Base-by-base conservation (phyloP, 2,797 vertebrate species). In the Heterohyrax brucei region DNA sequence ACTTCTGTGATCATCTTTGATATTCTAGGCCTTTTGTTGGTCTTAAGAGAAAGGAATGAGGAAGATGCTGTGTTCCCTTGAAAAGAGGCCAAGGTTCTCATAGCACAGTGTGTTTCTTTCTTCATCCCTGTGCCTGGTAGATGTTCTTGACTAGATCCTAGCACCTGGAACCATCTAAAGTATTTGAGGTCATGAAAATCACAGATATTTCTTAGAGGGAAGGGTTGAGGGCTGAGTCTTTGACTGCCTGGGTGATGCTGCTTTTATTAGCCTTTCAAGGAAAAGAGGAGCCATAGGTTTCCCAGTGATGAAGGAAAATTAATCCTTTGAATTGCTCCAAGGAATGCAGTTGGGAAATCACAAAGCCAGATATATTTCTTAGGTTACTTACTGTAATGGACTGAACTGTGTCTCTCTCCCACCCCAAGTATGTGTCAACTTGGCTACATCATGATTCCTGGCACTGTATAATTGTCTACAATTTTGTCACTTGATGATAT, bases 141-240 rank as follows among this genome's bases (percentile, higher is more conserved):
- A 77, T 83, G 10, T 70, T 86, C 39, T 87, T 46, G n/a, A 91
- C 53, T 68, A 85, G 82, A 73, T 61, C 59, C 53, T 94, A 84
- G 44, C 10, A 26, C 62, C 81, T 89, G 50, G 30, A 95, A 62
- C n/a, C 80, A 89, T 94, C 82, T 83, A 75, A 79, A 81, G 50
- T 53, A 59, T 72, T 59, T 75, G 24, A 68, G 16, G 14, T 53
- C 26, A 79, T 53, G 87, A 95, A 91, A 97, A 83, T 93, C 89
- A 85, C 81, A 87, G 82, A 16, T 72, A 75, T 78, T 92, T 95
- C 88, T 84, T 89, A 95, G 82, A 85, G 81, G 72, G 48, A 93
- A 95, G 26, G 44, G 18, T 4, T 50, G 59, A 92, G 56, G 61
- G 24, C 62, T 44, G 12, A n/a, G 24, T 53, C 59, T 93, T 78